Conservation (phyloP, 1,140 invertebrate genomes). For the Drosophila biarmipes region DNA sequence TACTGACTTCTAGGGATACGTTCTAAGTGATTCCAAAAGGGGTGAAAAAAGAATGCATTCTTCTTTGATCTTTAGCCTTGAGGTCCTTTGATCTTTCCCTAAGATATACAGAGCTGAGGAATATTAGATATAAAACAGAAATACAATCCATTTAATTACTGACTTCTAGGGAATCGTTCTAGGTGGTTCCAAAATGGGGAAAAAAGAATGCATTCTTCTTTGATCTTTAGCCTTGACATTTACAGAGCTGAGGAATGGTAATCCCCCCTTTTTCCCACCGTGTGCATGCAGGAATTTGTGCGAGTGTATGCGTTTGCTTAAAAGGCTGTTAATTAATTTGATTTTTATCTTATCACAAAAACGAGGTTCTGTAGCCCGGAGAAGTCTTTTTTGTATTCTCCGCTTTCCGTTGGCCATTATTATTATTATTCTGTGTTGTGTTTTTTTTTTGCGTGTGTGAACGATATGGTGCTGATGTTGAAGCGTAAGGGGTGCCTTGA, state of each 20-base stretch:
- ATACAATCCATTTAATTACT: neutral
- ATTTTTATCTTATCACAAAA: conserved; percentile 71
- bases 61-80: conserved; percentile 3
- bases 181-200: neutral
- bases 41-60: neutral
- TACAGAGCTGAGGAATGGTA: neutral
- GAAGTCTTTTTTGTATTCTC: conserved; percentile 23
- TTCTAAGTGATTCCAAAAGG: neutral
- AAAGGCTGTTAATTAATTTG: conserved; percentile 76
- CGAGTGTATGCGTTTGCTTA: conserved; percentile 28
- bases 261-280: conserved; percentile 2
- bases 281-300: conserved; percentile 3
- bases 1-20: neutral
- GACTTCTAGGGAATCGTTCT: neutral
- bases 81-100: neutral
- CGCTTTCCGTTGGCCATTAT: conserved; percentile 20
- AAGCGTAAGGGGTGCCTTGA: conserved; percentile 39
- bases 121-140: conserved; percentile 1
- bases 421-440: conserved; percentile 7
- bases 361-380: conserved; percentile 59
- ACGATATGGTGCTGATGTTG: conserved; percentile 31
- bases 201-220: conserved; percentile 4
- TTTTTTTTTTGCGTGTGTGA: conserved; percentile 6
- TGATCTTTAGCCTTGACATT: neutral
- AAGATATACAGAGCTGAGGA: too few relatives aligned